These are phyloP conservation scores for Enoplosus armatus DNA, from an alignment of 2,797 vertebrate species.

Conservation along the genomic window DNA sequence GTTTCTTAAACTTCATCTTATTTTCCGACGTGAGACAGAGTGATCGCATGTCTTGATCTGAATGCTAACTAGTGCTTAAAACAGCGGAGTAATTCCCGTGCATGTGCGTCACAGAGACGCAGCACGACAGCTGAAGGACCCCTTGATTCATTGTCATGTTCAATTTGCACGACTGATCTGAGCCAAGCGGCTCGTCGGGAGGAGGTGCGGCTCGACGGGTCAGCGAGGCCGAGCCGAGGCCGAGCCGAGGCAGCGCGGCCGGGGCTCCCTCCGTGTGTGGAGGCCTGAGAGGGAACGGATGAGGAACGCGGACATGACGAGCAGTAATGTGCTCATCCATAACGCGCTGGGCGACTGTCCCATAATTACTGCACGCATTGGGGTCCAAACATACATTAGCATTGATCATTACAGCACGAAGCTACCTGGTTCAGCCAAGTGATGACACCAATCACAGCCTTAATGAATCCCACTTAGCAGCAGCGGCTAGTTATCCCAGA, in stretches of 20 bases:
- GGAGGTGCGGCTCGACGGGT: background rate
- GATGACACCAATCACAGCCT: slow-evolving; percentile 55
- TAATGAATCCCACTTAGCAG: slow-evolving; percentile 68
- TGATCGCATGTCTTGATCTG: background rate
- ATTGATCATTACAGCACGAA: slow-evolving; percentile 58
- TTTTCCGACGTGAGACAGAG: too few species aligned
- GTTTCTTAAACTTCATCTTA: too few species aligned
- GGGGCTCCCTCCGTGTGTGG: background rate
- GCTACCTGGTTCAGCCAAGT: slow-evolving; percentile 41
- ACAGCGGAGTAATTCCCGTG: slow-evolving; percentile 4
- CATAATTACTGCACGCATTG: slow-evolving; percentile 52
- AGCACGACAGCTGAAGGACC: slow-evolving; percentile 23
- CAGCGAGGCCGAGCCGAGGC: slow-evolving; percentile 18
- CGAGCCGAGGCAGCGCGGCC: slow-evolving; percentile 4
- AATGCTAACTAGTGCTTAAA: background rate
- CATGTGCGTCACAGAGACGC: background rate
- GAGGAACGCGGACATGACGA: slow-evolving; percentile 28
- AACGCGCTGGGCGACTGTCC: slow-evolving; percentile 58
- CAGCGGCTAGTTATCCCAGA: slow-evolving; percentile 51
- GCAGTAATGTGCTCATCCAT: slow-evolving; percentile 65
- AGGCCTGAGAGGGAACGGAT: slow-evolving; percentile 14
- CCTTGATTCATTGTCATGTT: slow-evolving; percentile 39
- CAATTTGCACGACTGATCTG: slow-evolving; percentile 19
- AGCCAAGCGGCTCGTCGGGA: slow-evolving; percentile 6
- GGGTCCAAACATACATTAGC: slow-evolving; percentile 54